Conservation (phyloP, 2,113 vertebrate genomes). For the Pterocles orientalis region DNA sequence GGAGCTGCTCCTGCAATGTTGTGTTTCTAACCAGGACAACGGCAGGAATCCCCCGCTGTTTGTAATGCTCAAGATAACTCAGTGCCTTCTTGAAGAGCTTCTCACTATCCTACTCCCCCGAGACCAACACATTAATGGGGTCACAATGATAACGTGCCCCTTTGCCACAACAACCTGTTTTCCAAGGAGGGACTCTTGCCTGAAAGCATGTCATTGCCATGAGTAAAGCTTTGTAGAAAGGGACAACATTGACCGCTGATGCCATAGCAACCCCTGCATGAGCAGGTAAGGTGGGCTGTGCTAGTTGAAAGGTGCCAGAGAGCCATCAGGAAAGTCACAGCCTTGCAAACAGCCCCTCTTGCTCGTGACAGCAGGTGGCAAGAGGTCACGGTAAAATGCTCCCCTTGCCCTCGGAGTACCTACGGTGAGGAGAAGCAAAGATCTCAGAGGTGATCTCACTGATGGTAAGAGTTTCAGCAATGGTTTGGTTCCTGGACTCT, state of each 20-base stretch:
- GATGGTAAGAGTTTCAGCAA: neutral
- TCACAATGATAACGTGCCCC: neutral
- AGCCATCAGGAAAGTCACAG: neutral
- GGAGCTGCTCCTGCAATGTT: neutral
- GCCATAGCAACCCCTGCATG: neutral
- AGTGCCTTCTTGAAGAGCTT: neutral
- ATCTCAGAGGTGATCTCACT: neutral
- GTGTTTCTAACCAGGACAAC: neutral
- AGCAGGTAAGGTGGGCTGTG: neutral
- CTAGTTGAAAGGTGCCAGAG: neutral
- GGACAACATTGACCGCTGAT: neutral
- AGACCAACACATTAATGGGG: neutral
- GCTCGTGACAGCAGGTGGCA: neutral
- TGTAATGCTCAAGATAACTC: neutral
- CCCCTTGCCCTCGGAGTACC: neutral
- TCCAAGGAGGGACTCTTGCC: neutral
- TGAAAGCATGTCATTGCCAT: neutral
- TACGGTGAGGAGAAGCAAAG: neutral
- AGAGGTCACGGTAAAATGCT: neutral
- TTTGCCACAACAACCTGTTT: neutral
- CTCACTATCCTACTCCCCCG: neutral
- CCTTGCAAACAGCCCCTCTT: conserved; percentile 4
- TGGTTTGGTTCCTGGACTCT: neutral
- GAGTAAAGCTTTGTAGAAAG: neutral
- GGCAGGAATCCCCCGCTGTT: neutral